These are phyloP conservation scores for Pitta sordida DNA, from an alignment of 2,113 vertebrate genomes.

Conservation along the genomic window DNA sequence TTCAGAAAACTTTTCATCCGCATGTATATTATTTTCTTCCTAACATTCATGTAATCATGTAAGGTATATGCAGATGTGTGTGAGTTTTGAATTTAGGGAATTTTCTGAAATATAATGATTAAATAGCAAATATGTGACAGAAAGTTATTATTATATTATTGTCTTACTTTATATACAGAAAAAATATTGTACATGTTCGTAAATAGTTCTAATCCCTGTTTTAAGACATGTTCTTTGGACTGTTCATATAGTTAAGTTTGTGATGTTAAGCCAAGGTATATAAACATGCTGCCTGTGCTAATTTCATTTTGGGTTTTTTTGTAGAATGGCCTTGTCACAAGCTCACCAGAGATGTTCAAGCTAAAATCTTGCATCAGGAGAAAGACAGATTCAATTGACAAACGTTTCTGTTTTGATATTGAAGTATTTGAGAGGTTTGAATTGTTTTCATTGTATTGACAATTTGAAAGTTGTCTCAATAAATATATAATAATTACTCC, in stretches of 20 bases:
- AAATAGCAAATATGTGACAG: background rate
- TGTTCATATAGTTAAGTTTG: background rate
- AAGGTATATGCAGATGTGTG: background rate
- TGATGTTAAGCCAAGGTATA: background rate
- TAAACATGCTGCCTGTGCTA: background rate
- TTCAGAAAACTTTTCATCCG: background rate
- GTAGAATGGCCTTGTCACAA: slow-evolving; percentile 86
- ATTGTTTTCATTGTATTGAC: background rate
- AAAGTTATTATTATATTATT: background rate
- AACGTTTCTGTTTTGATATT: slow-evolving; percentile 96
- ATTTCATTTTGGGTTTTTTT: slow-evolving; percentile 19
- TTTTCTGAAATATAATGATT: background rate
- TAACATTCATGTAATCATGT: background rate
- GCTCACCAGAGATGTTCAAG: slow-evolving; percentile 89
- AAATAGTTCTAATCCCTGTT: background rate
- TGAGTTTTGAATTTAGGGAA: background rate
- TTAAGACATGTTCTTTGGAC: background rate
- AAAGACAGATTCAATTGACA: slow-evolving; percentile 97
- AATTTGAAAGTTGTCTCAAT: background rate
- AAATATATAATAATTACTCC: background rate
- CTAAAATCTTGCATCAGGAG: slow-evolving; percentile 93
- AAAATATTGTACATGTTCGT: background rate
- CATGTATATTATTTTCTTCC: background rate
- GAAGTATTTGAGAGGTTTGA: slow-evolving; percentile 94
- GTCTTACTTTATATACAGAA: background rate